Base-by-base conservation (phyloP, 2,113 vertebrate genomes). In the Callipepla californica region DNA sequence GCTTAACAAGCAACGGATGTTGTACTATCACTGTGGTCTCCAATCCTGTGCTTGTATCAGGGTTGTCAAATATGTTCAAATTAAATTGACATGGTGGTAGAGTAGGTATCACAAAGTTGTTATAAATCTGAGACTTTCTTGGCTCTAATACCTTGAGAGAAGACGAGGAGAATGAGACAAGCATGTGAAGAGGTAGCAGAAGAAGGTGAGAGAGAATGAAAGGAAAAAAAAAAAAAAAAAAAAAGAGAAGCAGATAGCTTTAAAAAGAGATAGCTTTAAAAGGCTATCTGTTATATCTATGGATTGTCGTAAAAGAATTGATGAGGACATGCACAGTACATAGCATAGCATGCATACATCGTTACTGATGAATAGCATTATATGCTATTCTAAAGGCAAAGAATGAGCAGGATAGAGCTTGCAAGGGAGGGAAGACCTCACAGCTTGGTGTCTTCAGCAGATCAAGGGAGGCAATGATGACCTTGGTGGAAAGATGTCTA, bases 11-110 rank as follows among this genome's bases (percentile, higher is more conserved):
- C 93, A 90, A 91, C 4, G n/a, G 82, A 87, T 93, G 58, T 90
- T 96, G 96, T 96, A 67, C 65, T 87, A 67, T 85, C 61, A 32
- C 23, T 86, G 94, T 93, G 85, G 88, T 90, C 87, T 94, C 96
- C 57, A 68, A 84, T 97, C 95, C 97, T 82, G 61, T 1, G 5
- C 94, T 94, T 79, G 80, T 94, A 95, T 96, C 92, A 75, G 91
- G 90, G 94, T 96, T 97, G 97, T 97, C 96, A 97, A 97, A 98
- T 93, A 95, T 95, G 88, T 96, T 97, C 94, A 96, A 96, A 98
- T 97, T 97, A 96, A 98, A 97, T 97, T 98, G 97, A 97, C 96
- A 96, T 42, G 34, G 69, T 70, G 25, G 93, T 95, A 91, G 87
- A 89, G 65, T 89, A 92, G 93, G 77, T 89, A 86, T 96, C 90